A percentile compares a stretch with the other conserved stretches of the same genome.
Conservation (phyloP, 2,797 vertebrate species). For the Graptemys geographica region DNA sequence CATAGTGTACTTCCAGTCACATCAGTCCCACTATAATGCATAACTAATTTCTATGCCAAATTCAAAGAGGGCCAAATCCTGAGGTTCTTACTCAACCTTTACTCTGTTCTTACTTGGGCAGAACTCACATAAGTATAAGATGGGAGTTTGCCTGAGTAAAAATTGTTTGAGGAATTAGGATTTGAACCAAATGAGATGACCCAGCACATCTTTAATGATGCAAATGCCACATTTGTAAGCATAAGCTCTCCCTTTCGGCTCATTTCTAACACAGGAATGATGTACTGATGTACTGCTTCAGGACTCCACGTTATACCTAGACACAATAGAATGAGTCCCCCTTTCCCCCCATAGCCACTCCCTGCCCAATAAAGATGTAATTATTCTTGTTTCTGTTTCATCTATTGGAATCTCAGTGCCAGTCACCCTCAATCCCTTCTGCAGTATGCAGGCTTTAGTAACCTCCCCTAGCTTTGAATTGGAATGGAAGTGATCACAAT, state of each 20-base stretch:
- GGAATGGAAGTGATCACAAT: not conserved
- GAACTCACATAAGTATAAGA: not conserved
- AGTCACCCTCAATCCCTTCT: not conserved
- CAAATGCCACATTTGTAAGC: not conserved
- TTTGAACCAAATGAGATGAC: not conserved
- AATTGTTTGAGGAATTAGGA: not conserved
- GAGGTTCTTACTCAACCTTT: not conserved
- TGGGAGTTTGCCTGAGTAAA: not conserved
- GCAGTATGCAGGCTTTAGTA: not conserved
- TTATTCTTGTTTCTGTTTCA: not conserved
- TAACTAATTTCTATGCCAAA: not conserved
- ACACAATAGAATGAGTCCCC: not conserved
- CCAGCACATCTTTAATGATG: not conserved
- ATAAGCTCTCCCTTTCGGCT: not conserved
- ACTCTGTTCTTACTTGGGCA: not conserved
- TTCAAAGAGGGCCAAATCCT: not conserved
- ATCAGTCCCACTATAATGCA: not conserved
- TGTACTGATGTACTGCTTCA: not conserved
- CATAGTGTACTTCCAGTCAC: not conserved
- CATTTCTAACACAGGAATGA: not conserved
- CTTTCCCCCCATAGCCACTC: not conserved
- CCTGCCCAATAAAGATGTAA: not conserved
- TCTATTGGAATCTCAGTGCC: not conserved
- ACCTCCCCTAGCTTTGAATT: not conserved
- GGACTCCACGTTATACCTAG: not conserved